phyloP scores from a whole-genome alignment of 2,888 invertebrate genomes.

The Synanthedon vespiformis region DNA sequence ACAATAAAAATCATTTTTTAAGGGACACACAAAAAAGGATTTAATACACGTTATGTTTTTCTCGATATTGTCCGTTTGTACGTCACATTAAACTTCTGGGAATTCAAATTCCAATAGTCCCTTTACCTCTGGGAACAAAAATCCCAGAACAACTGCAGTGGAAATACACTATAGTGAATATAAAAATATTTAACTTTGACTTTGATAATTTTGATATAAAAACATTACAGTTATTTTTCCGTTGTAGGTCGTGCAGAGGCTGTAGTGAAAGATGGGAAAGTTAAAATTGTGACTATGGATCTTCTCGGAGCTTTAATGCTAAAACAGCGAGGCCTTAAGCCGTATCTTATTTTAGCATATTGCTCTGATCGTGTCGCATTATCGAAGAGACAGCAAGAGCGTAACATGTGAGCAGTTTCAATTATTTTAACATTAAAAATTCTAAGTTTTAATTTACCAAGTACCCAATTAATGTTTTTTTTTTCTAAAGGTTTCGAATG shows the following conservation, averaged over 20 bases:
- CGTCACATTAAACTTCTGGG: no score
- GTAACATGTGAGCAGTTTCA: constrained; percentile 31
- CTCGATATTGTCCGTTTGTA: no score
- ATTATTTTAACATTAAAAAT: not conserved
- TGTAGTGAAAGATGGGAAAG: constrained; percentile 38
- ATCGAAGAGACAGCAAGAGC: constrained; percentile 23
- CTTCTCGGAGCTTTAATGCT: constrained; percentile 50
- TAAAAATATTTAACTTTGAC: not conserved
- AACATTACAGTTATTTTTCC: not conserved
- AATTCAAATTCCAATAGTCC: no score
- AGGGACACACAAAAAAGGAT: no score
- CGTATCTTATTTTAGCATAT: constrained; percentile 51
- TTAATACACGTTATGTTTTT: no score
- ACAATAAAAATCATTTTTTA: no score
- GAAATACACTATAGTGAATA: no score
- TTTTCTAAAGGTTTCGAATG: constrained; percentile 22
- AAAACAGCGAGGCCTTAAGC: constrained; percentile 43
- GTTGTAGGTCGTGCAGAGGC: constrained; percentile 48
- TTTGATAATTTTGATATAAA: no score
- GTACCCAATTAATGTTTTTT: not conserved
- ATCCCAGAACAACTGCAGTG: no score
- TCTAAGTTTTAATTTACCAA: not conserved
- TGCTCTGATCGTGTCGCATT: constrained; percentile 24
- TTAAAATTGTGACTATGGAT: constrained; percentile 48
- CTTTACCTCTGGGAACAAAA: no score